These are phyloP conservation scores for Scomber scombrus DNA, from an alignment of 2,113 vertebrate species.

Conservation along the genomic window DNA sequence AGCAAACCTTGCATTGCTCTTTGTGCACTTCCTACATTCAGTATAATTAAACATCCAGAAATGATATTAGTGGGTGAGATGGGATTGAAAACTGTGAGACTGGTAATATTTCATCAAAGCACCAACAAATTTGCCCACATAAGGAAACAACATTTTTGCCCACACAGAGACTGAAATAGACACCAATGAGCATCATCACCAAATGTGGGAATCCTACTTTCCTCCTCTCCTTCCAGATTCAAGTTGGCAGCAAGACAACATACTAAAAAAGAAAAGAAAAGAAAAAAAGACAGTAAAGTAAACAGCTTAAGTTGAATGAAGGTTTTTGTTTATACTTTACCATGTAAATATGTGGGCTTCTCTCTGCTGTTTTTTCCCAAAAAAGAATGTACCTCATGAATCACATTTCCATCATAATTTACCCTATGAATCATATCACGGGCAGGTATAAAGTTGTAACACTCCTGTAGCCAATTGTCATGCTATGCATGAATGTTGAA, in stretches of 20 bases:
- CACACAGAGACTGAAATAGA: conserved; percentile 74
- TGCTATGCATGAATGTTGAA: not conserved
- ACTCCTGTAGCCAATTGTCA: not conserved
- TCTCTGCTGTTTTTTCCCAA: conserved; percentile 13
- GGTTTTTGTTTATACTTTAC: conserved; percentile 47
- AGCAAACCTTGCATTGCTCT: conserved; percentile 11
- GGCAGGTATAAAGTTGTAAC: not conserved
- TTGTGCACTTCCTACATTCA: conserved; percentile 44
- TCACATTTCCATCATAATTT: conserved; percentile 5
- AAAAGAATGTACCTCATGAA: conserved; percentile 42
- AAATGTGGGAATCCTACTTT: conserved; percentile 74
- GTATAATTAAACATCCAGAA: conserved; percentile 52
- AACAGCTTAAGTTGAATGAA: conserved; percentile 16
- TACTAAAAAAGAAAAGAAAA: conserved; percentile 7
- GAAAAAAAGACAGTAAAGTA: not conserved
- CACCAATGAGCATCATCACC: conserved; percentile 44
- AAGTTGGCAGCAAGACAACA: conserved; percentile 52
- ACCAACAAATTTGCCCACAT: conserved; percentile 63
- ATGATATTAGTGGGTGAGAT: conserved; percentile 24
- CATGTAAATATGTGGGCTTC: conserved; percentile 40
- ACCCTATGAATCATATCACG: conserved; percentile 26
- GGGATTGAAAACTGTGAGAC: conserved; percentile 48
- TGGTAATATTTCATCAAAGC: conserved; percentile 66
- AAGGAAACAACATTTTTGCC: conserved; percentile 57
- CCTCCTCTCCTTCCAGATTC: conserved; percentile 39